phyloP scores from a whole-genome alignment of 2,113 vertebrate species.

The Stercorarius parasiticus region DNA sequence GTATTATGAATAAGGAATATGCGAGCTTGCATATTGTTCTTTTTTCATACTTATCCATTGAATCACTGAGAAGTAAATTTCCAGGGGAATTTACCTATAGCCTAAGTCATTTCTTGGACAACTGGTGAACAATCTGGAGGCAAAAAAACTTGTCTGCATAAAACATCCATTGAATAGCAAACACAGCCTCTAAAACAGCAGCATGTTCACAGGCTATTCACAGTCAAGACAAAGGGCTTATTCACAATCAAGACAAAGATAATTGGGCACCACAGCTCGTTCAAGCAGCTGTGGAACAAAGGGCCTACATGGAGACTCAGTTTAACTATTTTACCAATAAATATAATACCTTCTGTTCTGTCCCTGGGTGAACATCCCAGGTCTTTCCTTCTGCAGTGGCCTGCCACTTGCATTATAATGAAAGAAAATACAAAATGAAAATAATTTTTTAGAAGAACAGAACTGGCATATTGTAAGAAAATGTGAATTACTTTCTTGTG shows the following conservation, averaged over 20 bases:
- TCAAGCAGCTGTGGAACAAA: neutral
- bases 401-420: neutral
- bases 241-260: neutral
- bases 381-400: neutral
- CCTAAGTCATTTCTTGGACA: neutral
- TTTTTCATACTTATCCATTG: neutral
- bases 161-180: neutral
- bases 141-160: neutral
- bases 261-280: neutral
- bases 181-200: neutral
- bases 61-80: neutral
- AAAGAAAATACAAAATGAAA: neutral
- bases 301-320: neutral
- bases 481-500: neutral
- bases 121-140: neutral
- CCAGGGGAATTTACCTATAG: neutral
- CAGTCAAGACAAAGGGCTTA: neutral
- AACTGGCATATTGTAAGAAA: neutral
- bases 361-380: neutral
- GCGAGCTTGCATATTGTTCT: neutral
- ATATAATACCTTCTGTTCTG: neutral
- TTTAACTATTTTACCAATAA: neutral
- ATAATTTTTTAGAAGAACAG: neutral
- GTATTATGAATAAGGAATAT: neutral
- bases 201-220: neutral